Evolutionary conservation across 2,113 vertebrate species (phyloP).

Genomic region (Hylia prasina): DNA sequence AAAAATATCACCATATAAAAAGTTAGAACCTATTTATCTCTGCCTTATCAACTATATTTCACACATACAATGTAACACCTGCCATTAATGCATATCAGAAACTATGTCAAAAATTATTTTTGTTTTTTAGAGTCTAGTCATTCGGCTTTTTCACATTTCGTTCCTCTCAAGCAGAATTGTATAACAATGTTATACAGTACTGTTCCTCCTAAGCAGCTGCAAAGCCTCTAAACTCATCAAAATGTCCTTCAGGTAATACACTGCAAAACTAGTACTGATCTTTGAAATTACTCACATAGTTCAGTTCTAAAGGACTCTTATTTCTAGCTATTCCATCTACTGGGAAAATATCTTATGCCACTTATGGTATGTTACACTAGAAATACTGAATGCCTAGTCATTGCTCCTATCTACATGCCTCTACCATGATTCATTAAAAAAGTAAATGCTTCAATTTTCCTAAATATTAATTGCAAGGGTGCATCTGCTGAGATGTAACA

Average conservation of each 20-base stretch:
- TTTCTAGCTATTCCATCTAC: not conserved
- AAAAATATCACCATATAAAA: not conserved
- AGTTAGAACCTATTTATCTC: not conserved
- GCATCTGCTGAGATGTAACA: not conserved
- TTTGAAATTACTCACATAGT: not conserved
- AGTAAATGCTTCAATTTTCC: not conserved
- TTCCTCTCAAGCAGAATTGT: not conserved
- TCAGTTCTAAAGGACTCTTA: not conserved
- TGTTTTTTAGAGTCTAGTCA: not conserved
- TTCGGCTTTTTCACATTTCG: not conserved
- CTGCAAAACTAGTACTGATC: not conserved
- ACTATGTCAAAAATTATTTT: not conserved
- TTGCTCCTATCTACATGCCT: not conserved
- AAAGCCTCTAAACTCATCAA: not conserved
- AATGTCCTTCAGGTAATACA: not conserved
- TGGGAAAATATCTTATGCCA: not conserved
- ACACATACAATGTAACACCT: not conserved
- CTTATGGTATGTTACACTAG: not conserved
- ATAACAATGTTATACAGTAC: not conserved
- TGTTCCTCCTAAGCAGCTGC: not conserved
- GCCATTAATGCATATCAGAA: not conserved
- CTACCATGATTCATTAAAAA: not conserved
- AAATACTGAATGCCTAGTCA: not conserved
- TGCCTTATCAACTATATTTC: not conserved
- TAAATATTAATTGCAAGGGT: not conserved